Evolutionary conservation across 2,797 vertebrate species (phyloP).

Genomic region (Protonibea diacanthus): DNA sequence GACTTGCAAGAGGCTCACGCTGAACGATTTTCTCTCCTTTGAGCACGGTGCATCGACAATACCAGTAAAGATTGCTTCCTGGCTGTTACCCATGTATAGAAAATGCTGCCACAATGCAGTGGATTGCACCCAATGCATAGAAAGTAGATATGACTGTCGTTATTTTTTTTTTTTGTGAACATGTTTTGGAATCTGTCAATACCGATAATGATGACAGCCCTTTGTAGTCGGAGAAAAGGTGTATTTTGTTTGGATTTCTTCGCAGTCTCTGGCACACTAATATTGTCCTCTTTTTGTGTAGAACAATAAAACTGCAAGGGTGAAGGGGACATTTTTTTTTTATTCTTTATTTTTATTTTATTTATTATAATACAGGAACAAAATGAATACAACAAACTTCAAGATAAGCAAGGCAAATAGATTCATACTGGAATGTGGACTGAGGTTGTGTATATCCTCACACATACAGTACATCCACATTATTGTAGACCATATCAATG

Average conservation of each 20-base stretch:
- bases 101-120: constrained; percentile 39
- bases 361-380: constrained; percentile 9
- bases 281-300: constrained; percentile 28
- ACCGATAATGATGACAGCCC: constrained; percentile 41
- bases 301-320: constrained; percentile 15
- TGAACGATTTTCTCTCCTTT: constrained; percentile 55
- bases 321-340: neutral
- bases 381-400: neutral
- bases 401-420: neutral
- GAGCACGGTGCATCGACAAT: constrained; percentile 38
- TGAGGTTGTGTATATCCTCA: neutral
- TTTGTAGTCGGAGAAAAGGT: constrained; percentile 52
- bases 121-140: constrained; percentile 72
- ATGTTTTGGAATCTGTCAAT: constrained; percentile 60
- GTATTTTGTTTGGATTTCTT: constrained; percentile 44
- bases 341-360: neutral
- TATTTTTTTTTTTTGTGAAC: constrained; percentile 34
- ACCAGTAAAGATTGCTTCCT: constrained; percentile 66
- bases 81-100: constrained; percentile 75
- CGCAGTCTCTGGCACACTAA: neutral
- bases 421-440: neutral
- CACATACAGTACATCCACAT: neutral
- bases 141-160: constrained; percentile 55
- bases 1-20: constrained; percentile 10
- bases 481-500: neutral